Conservation (phyloP, 2,888 invertebrate species). For the Drosophila meridiana region DNA sequence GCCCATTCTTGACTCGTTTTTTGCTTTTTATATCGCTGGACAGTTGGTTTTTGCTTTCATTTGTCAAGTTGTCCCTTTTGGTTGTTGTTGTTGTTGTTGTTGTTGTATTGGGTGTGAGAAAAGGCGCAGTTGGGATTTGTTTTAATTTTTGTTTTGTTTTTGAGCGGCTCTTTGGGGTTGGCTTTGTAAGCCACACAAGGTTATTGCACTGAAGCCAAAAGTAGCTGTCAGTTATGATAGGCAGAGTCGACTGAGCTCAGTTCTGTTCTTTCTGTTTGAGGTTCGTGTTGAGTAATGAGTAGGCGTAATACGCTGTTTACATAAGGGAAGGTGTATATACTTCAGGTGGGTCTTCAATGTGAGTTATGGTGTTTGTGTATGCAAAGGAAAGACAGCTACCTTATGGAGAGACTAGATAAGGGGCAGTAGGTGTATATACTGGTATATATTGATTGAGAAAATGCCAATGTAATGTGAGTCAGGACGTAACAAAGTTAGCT, state of each 20-base stretch:
- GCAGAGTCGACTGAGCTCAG: neutral
- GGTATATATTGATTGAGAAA: neutral
- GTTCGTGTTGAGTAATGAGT: conserved; percentile 16
- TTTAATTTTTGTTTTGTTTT: conserved; percentile 6
- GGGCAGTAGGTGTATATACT: neutral
- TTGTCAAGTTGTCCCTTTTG: conserved; percentile 59
- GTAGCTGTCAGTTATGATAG: conserved; percentile 22
- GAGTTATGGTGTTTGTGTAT: neutral
- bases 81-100: neutral
- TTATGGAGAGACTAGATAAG: neutral
- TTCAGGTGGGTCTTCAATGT: neutral
- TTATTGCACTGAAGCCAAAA: conserved; percentile 57
- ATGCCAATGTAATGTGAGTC: neutral
- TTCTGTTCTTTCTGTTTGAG: neutral
- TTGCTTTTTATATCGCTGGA: conserved; percentile 50
- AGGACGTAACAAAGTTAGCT: neutral
- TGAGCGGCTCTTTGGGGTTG: conserved; percentile 7
- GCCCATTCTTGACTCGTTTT: conserved; percentile 53
- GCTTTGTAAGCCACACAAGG: conserved; percentile 28
- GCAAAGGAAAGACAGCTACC: neutral
- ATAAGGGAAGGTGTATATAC: neutral
- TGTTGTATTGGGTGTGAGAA: conserved; percentile 31
- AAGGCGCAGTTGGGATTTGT: conserved; percentile 33
- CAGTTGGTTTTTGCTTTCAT: conserved; percentile 75
- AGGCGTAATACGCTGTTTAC: neutral